Percentiles rank a stretch among this genome's conserved stretches.
phyloP scores from a whole-genome alignment of 1,140 invertebrate species.

The Stegodyphus mimosarum region DNA sequence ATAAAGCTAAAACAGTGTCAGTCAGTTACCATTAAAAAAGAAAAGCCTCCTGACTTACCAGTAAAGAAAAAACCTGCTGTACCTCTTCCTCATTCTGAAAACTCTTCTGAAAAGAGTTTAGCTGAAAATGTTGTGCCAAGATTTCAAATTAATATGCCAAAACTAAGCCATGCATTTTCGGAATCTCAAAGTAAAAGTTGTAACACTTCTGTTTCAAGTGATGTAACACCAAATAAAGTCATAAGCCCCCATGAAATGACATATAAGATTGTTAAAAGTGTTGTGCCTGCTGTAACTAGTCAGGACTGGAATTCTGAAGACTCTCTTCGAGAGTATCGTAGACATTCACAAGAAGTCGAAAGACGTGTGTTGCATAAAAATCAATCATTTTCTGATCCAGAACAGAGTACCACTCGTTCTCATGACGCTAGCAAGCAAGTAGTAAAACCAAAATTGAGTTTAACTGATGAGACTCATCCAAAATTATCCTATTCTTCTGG shows the following conservation, averaged over 20 bases:
- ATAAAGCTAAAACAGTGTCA: neutral
- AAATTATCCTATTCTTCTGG: constrained; percentile 29
- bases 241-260: neutral
- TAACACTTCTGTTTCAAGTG: neutral
- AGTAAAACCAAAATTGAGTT: constrained; percentile 43
- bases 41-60: constrained; percentile 48
- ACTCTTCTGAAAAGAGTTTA: neutral
- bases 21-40: constrained; percentile 8
- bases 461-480: constrained; percentile 50
- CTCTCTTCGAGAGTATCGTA: constrained; percentile 14
- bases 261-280: neutral
- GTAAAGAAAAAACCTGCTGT: constrained; percentile 40
- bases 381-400: constrained; percentile 51
- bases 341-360: constrained; percentile 43
- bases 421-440: constrained; percentile 14
- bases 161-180: constrained; percentile 8
- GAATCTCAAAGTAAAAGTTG: constrained; percentile 4
- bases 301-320: constrained; percentile 39
- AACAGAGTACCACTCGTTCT: constrained; percentile 26
- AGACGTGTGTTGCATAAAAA: constrained; percentile 35
- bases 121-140: constrained; percentile 18
- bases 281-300: neutral
- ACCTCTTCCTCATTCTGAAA: neutral
- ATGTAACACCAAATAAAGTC: neutral
- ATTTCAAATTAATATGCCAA: constrained; percentile 35